Evolutionary conservation across 2,888 invertebrate genomes (phyloP), one percentile per base, ranked within the genome.

Genomic region (Drosophila vallismaia): DNA sequence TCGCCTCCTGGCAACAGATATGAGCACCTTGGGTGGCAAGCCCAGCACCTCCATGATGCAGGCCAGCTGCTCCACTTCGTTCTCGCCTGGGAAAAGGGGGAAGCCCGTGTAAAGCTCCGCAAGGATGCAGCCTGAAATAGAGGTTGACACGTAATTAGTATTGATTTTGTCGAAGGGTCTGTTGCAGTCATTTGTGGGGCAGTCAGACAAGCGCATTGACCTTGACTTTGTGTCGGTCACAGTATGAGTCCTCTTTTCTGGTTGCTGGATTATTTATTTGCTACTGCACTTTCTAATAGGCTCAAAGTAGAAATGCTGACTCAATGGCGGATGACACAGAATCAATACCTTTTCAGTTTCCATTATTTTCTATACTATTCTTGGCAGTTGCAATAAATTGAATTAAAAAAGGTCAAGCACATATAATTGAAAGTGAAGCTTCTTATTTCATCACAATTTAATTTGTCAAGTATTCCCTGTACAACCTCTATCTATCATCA

Each of bases 31-130:
- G 1, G 98, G 97, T 2, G 99, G 98, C 76, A 95, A 93, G 24
- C 98, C 98, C 73, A 98, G 93, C 58, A 98, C 95, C 93, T 99
- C 98, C 98, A 99, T 98, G 87, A 98, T 96, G 92, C 98, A 98
- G 59, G 98, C 97, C 75, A 99, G 94, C 92, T 99, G 98, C 90
- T 98, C 99, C 69, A 97, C 96, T 93, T 99, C 98, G 91, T 98
- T 98, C 93, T 98, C 98, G 0, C 98, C 98, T 28, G 98, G 98
- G 92, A 98, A 98, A 67, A 99, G 93, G 0, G 98, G 98, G 91
- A 97, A 97, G 45, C 99, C 98, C 6, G 98, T 98, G 91, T 97
- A 97, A 54, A 99, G 94, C 93, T 99, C 98, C 49, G 98, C 98
- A 79, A 99, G 93, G 90, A 99, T 98, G 92, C 98, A 99, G 42